These are phyloP conservation scores for Pseudococcus jackbeardsleyi DNA, from an alignment of 2,888 invertebrate genomes.

Conservation along the genomic window DNA sequence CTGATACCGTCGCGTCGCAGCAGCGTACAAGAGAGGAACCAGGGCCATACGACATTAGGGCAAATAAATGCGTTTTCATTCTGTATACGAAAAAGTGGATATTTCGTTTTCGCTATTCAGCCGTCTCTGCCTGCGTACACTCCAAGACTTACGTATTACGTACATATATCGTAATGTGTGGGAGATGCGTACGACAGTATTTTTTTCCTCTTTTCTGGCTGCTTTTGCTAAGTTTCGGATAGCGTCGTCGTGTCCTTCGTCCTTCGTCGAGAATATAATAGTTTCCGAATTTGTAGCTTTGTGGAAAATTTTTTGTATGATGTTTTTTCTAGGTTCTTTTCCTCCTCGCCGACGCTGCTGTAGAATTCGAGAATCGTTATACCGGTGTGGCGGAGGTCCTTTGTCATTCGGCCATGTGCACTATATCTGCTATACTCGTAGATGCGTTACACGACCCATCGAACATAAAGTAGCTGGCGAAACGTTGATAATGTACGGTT, in stretches of 20 bases:
- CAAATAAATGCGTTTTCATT: slow-evolving; percentile 50
- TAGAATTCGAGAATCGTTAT: not conserved
- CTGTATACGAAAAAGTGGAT: slow-evolving; percentile 13
- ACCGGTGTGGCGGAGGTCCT: not conserved
- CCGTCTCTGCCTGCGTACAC: not conserved
- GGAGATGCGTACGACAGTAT: slow-evolving; percentile 29
- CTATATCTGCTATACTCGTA: not conserved
- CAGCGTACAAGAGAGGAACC: not conserved
- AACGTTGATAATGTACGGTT: slow-evolving; percentile 6
- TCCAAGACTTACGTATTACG: not conserved
- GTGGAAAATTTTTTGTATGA: slow-evolving; percentile 14
- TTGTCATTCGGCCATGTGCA: not conserved
- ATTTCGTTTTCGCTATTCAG: not conserved
- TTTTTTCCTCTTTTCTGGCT: not conserved
- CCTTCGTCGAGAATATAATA: not conserved
- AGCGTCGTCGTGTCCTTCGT: slow-evolving; percentile 14
- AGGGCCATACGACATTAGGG: slow-evolving; percentile 16
- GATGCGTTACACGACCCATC: slow-evolving; percentile 6
- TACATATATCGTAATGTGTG: not conserved
- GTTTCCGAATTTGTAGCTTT: slow-evolving; percentile 19
- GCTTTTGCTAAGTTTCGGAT: not conserved
- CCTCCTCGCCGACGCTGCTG: not conserved
- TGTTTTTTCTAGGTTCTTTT: not conserved
- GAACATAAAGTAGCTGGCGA: slow-evolving; percentile 7
- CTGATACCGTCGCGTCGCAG: not conserved